A percentile compares a stretch with the other conserved stretches of the same genome.
These are phyloP conservation scores for Schrankia costaestrigalis DNA, from an alignment of 2,888 invertebrate genomes.

Conservation along the genomic window DNA sequence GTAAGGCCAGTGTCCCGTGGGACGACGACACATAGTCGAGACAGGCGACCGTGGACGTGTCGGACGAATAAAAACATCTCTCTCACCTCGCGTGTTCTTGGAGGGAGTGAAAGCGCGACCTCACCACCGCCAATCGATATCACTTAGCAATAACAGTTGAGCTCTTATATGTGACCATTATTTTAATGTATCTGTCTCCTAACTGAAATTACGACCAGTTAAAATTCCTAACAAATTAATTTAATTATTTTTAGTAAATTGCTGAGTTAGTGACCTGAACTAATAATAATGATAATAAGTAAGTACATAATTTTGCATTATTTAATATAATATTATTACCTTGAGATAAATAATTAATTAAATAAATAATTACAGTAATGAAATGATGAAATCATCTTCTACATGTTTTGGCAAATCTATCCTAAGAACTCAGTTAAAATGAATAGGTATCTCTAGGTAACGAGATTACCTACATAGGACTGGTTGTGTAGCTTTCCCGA, in stretches of 20 bases:
- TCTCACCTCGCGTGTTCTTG: slow-evolving; percentile 55
- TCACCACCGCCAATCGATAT: slow-evolving; percentile 68
- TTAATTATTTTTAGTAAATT: too few species aligned
- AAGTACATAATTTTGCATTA: too few species aligned
- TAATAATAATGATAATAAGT: too few species aligned
- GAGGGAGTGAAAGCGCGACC: slow-evolving; percentile 37
- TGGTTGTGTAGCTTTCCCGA: slow-evolving; percentile 66
- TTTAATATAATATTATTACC: too few species aligned
- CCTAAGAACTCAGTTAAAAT: too few species aligned
- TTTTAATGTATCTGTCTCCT: slow-evolving; percentile 50
- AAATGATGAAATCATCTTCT: too few species aligned
- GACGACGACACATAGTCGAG: slow-evolving; percentile 68
- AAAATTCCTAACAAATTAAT: slow-evolving; percentile 34
- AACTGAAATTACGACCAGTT: slow-evolving; percentile 44
- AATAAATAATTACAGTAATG: too few species aligned
- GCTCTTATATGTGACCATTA: slow-evolving; percentile 58
- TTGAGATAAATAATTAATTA: too few species aligned
- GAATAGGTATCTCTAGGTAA: too few species aligned
- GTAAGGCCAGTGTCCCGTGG: slow-evolving; percentile 77
- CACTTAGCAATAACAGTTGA: slow-evolving; percentile 67
- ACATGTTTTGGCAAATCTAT: too few species aligned
- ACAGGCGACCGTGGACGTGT: slow-evolving; percentile 71
- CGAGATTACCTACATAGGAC: too few species aligned
- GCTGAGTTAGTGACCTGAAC: too few species aligned
- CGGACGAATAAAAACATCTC: slow-evolving; percentile 75